A percentile compares a stretch with the other conserved stretches of the same genome.
Evolutionary conservation across 1,140 invertebrate species (phyloP).

Genomic region (Galleria mellonella): DNA sequence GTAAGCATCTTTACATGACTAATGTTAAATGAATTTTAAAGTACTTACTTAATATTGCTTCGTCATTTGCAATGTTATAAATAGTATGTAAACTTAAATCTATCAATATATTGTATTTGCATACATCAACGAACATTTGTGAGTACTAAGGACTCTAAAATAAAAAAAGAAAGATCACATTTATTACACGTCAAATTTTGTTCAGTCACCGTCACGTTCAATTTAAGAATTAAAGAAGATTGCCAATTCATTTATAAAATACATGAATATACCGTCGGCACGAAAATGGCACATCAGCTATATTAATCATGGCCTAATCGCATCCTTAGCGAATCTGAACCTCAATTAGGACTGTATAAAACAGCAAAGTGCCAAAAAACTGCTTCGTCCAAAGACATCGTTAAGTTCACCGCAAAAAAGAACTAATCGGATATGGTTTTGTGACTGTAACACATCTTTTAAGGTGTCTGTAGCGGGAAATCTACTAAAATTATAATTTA

Average conservation of each 20-base stretch:
- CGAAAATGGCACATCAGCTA: constrained; percentile 30
- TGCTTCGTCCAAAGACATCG: constrained; percentile 35
- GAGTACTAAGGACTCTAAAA: too few relatives aligned
- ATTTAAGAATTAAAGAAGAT: constrained; percentile 40
- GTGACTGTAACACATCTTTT: constrained; percentile 6
- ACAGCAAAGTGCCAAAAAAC: constrained; percentile 46
- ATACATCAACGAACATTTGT: too few relatives aligned
- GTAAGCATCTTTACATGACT: too few relatives aligned
- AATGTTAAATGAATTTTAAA: too few relatives aligned
- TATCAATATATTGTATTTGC: too few relatives aligned
- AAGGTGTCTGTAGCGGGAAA: too few relatives aligned
- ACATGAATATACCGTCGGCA: constrained; percentile 29
- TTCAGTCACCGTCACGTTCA: constrained; percentile 35
- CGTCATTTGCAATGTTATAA: too few relatives aligned
- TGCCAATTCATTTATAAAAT: constrained; percentile 41
- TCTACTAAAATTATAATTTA: too few relatives aligned
- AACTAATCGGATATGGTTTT: constrained; percentile 28
- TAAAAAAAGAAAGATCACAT: too few relatives aligned
- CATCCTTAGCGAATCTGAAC: constrained; percentile 60
- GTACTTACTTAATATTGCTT: too few relatives aligned
- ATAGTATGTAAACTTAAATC: too few relatives aligned
- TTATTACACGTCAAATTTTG: constrained; percentile 22
- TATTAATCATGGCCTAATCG: constrained; percentile 63
- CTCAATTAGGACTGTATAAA: constrained; percentile 62
- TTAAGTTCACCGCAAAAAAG: constrained; percentile 35